Percentiles rank a stretch among this genome's conserved stretches.
These are phyloP conservation scores for Drosophila teissieri DNA, from an alignment of 1,140 invertebrate species.

Conservation along the genomic window DNA sequence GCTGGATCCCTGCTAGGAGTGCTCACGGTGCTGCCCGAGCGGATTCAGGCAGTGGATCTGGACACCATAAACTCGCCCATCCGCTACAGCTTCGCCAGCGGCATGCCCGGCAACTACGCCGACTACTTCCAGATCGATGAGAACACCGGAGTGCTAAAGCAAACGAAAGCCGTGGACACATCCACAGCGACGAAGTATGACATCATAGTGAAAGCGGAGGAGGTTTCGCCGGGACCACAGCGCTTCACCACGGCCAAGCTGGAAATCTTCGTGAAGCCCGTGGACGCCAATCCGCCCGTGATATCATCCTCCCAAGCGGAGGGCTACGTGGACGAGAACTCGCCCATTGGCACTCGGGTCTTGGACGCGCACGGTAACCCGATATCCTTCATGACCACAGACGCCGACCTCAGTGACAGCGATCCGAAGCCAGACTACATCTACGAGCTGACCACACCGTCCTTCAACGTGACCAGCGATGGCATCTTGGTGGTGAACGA, in stretches of 20 bases:
- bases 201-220: conserved; percentile 93
- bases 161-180: conserved; percentile 92
- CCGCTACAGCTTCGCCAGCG: conserved; percentile 92
- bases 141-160: conserved; percentile 91
- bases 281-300: conserved; percentile 93
- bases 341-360: conserved; percentile 92
- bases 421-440: conserved; percentile 91
- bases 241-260: conserved; percentile 93
- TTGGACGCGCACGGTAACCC: conserved; percentile 88
- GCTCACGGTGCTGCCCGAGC: conserved; percentile 92
- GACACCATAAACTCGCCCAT: conserved; percentile 93
- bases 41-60: conserved; percentile 94
- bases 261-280: conserved; percentile 91
- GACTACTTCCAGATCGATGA: conserved; percentile 94
- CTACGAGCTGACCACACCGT: conserved; percentile 93
- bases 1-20: conserved; percentile 92
- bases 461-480: conserved; percentile 91
- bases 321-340: conserved; percentile 94
- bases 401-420: conserved; percentile 92
- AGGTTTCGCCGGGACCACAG: conserved; percentile 89
- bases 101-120: conserved; percentile 89
- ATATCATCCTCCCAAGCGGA: conserved; percentile 89
- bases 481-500: conserved; percentile 92
- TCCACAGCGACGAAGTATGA: conserved; percentile 87
- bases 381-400: conserved; percentile 90